These are phyloP conservation scores for Catharus minimus DNA, from an alignment of 2,113 vertebrate species.

Conservation along the genomic window DNA sequence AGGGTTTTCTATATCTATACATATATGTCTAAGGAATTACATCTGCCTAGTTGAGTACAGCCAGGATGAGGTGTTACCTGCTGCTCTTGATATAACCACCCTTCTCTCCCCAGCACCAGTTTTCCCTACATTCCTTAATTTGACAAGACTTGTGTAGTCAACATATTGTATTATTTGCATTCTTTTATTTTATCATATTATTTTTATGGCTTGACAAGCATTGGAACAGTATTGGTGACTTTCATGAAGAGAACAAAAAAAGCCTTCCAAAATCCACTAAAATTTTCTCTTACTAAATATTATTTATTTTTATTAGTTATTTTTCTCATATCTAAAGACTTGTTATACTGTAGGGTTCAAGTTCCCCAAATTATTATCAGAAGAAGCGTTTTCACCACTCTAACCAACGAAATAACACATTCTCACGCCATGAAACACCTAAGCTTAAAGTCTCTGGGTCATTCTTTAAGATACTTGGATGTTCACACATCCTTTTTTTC, in stretches of 20 bases:
- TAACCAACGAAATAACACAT: neutral
- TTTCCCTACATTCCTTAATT: neutral
- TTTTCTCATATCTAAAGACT: neutral
- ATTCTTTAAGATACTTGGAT: neutral
- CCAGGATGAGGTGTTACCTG: neutral
- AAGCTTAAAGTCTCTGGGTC: neutral
- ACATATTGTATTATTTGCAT: neutral
- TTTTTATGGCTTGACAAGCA: neutral
- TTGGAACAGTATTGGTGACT: neutral
- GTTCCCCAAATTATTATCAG: neutral
- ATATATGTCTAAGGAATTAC: neutral
- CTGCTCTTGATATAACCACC: neutral
- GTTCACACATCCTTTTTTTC: neutral
- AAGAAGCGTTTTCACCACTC: neutral
- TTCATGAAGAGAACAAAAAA: neutral
- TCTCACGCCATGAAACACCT: rapidly evolving
- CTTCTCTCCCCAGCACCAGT: neutral
- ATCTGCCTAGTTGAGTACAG: neutral
- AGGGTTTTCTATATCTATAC: neutral
- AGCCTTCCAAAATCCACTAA: neutral
- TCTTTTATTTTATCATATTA: neutral
- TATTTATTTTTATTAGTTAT: neutral
- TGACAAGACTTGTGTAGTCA: neutral
- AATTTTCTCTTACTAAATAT: neutral
- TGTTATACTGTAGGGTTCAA: neutral